A percentile compares a stretch with the other conserved stretches of the same genome.
phyloP scores from a whole-genome alignment of 2,797 vertebrate species.

The Pipistrellus pygmaeus region DNA sequence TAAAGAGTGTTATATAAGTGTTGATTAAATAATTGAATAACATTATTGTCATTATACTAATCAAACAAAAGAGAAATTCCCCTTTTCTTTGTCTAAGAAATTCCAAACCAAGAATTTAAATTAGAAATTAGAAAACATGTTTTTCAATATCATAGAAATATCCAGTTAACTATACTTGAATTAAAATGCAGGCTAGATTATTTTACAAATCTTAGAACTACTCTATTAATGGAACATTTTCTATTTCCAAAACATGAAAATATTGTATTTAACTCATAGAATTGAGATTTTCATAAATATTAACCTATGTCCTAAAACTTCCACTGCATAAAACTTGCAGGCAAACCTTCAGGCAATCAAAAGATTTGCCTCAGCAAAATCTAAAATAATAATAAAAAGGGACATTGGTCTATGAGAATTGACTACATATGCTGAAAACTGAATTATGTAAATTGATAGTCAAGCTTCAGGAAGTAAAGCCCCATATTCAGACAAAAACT shows the following conservation, averaged over 20 bases:
- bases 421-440: constrained; percentile 52
- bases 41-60: neutral
- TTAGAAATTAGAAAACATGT: neutral
- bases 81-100: constrained; percentile 14
- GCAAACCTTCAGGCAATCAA: constrained; percentile 72
- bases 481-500: constrained; percentile 10
- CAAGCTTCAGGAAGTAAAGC: constrained; percentile 57
- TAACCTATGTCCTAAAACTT: constrained; percentile 67
- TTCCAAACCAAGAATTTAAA: constrained; percentile 27
- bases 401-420: constrained; percentile 41
- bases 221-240: constrained; percentile 49
- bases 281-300: constrained; percentile 65
- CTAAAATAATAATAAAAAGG: constrained; percentile 73
- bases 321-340: constrained; percentile 53
- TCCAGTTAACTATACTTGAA: neutral
- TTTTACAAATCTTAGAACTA: constrained; percentile 8
- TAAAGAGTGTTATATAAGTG: neutral
- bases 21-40: constrained; percentile 29
- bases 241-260: constrained; percentile 53
- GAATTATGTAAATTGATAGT: constrained; percentile 68
- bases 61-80: constrained; percentile 3
- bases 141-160: constrained; percentile 9
- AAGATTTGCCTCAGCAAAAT: constrained; percentile 77
- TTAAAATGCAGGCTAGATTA: constrained; percentile 7
- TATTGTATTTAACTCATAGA: constrained; percentile 54